Conservation (phyloP, 2,113 vertebrate genomes). For the Sylvietta virens region DNA sequence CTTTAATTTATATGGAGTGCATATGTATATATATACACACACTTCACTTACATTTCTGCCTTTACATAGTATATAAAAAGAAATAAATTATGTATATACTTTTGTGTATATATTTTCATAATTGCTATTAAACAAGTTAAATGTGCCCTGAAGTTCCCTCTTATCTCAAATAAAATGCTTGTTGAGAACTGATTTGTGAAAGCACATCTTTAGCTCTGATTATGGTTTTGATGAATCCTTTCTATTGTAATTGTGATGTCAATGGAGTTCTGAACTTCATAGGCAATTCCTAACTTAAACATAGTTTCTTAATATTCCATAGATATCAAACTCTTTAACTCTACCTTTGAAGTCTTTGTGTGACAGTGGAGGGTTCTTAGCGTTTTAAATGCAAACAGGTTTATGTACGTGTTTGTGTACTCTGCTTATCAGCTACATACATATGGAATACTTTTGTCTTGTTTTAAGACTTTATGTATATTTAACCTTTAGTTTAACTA, state of each 20-base stretch:
- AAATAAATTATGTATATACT: background rate
- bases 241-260: slow-evolving; percentile 8
- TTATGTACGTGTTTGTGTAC: slow-evolving; percentile 18
- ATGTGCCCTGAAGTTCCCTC: background rate
- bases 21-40: background rate
- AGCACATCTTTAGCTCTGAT: slow-evolving; percentile 15
- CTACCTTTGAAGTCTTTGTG: background rate
- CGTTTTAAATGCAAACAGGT: slow-evolving; percentile 12
- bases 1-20: background rate
- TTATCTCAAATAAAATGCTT: background rate
- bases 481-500: slow-evolving; percentile 82
- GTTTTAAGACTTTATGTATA: slow-evolving; percentile 78
- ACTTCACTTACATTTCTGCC: background rate
- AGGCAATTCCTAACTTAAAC: background rate
- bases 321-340: background rate
- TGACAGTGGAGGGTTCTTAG: background rate
- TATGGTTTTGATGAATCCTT: slow-evolving; percentile 37
- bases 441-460: slow-evolving; percentile 66
- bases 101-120: background rate
- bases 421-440: slow-evolving; percentile 30
- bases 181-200: background rate
- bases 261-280: background rate
- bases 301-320: background rate
- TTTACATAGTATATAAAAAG: background rate
- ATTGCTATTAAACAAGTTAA: background rate